Evolutionary conservation across 2,888 invertebrate genomes (phyloP).

Genomic region (Leucoma salicis): DNA sequence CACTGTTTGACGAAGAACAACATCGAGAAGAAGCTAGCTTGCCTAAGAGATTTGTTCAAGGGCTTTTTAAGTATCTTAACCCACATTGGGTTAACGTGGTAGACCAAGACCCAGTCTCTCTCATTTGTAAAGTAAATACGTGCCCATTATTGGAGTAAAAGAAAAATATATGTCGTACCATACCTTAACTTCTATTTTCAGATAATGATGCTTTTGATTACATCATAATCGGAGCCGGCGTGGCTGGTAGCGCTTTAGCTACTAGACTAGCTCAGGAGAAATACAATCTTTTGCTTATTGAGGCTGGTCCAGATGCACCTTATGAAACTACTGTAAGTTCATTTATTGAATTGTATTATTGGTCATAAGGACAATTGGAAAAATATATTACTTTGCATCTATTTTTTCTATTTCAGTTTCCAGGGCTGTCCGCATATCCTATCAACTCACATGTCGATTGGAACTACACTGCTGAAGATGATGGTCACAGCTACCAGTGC

Average conservation of each 20-base stretch:
- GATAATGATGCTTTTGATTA: conserved; percentile 15
- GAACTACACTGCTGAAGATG: conserved; percentile 14
- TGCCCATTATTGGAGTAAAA: too few relatives aligned
- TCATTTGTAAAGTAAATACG: too few relatives aligned
- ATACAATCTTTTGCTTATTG: conserved; percentile 19
- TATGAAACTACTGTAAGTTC: conserved; percentile 16
- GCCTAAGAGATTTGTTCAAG: too few relatives aligned
- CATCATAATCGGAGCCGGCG: conserved; percentile 20
- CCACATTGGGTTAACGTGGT: too few relatives aligned
- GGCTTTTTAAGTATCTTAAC: too few relatives aligned
- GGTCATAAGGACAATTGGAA: not conserved
- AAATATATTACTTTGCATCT: not conserved
- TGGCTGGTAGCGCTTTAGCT: conserved; percentile 18
- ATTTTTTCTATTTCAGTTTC: conserved; percentile 14
- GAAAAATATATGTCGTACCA: too few relatives aligned
- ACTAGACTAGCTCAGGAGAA: conserved; percentile 15
- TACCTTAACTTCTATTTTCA: conserved; percentile 1
- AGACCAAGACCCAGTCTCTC: too few relatives aligned
- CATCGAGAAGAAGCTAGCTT: too few relatives aligned
- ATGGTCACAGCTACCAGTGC: conserved; percentile 10
- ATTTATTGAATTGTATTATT: not conserved
- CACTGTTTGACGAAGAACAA: too few relatives aligned
- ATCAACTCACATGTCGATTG: conserved; percentile 13
- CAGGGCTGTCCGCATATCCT: conserved; percentile 7
- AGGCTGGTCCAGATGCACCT: conserved; percentile 20